Evolutionary conservation across 2,797 vertebrate species (phyloP).

Genomic region (Gallinago nigripennis): DNA sequence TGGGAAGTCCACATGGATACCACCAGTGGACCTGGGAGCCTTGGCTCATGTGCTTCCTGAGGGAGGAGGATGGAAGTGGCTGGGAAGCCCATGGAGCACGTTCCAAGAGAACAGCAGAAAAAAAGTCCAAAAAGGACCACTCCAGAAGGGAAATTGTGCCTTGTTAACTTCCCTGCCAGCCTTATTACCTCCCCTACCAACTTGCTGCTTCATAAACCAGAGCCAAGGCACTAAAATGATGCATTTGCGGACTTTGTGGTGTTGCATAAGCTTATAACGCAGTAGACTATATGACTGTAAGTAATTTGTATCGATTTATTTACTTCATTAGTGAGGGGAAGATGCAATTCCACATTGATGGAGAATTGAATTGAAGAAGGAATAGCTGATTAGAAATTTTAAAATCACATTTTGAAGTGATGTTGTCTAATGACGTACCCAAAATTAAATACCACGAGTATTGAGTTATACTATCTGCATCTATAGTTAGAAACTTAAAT

Average conservation of each 20-base stretch:
- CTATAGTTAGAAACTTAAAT: neutral
- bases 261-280: neutral
- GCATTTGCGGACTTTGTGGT: neutral
- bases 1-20: accelerated
- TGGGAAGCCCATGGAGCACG: accelerated
- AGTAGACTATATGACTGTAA: conserved; percentile 5
- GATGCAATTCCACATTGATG: conserved; percentile 15
- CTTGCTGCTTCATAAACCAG: neutral
- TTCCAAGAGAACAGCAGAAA: neutral
- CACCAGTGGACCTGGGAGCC: neutral
- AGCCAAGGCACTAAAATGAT: neutral
- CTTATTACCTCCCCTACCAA: neutral
- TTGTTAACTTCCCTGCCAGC: neutral
- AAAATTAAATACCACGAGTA: neutral
- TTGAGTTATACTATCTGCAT: neutral
- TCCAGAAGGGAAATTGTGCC: neutral
- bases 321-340: conserved; percentile 26
- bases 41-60: accelerated
- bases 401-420: neutral
- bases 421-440: neutral
- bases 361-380: neutral
- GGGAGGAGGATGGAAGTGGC: accelerated
- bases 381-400: neutral
- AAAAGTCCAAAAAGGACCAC: neutral
- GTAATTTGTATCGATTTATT: conserved; percentile 36